phyloP scores from a whole-genome alignment of 2,888 invertebrate species.

The Schizotus pectinicornis region DNA sequence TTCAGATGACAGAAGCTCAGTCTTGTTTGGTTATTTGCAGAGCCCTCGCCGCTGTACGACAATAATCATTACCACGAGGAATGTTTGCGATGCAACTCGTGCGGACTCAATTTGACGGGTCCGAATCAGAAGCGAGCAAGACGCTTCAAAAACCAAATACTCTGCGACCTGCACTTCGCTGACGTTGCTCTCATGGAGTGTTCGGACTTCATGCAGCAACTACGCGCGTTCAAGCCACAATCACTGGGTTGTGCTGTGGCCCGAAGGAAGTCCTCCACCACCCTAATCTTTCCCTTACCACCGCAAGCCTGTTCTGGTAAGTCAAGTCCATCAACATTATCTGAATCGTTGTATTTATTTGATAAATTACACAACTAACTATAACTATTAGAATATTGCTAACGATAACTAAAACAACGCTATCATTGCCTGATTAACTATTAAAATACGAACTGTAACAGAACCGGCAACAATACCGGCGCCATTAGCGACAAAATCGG shows the following conservation, averaged over 20 bases:
- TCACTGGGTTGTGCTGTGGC: constrained; percentile 95
- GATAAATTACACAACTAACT: background rate
- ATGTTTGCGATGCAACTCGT: constrained; percentile 95
- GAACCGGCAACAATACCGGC: no score
- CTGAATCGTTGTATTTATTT: no score
- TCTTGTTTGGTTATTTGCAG: constrained; percentile 62
- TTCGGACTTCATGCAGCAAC: constrained; percentile 96
- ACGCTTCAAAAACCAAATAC: constrained; percentile 85
- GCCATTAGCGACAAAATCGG: no score
- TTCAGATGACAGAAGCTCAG: background rate
- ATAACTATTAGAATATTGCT: no score
- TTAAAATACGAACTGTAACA: no score
- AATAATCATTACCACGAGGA: constrained; percentile 98
- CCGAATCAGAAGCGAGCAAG: constrained; percentile 74
- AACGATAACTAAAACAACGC: no score
- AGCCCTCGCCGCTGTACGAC: constrained; percentile 90
- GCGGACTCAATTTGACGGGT: constrained; percentile 90
- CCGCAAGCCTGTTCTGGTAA: constrained; percentile 94
- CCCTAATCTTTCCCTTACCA: constrained; percentile 91
- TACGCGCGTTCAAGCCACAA: constrained; percentile 94
- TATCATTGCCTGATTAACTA: no score
- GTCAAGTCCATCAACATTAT: constrained; percentile 27
- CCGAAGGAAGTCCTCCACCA: constrained; percentile 90
- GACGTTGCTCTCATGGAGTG: constrained; percentile 97
- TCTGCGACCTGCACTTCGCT: constrained; percentile 95